Evolutionary conservation across 1,140 invertebrate genomes (phyloP).

Genomic region (Caerostris darwini): DNA sequence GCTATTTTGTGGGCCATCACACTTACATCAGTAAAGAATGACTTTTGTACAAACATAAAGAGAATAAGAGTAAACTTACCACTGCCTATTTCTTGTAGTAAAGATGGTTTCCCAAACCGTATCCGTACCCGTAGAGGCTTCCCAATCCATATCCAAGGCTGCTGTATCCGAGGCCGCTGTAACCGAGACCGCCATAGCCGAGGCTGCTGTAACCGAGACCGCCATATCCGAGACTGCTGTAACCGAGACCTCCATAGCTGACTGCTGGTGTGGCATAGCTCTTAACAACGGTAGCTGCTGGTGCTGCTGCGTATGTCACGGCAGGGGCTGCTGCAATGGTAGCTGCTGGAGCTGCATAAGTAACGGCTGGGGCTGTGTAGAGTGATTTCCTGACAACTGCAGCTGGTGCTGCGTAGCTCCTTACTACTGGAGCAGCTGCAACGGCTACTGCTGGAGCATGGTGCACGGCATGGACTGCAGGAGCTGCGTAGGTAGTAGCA

Average conservation of each 20-base stretch:
- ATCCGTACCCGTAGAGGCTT: background rate
- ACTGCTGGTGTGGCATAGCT: background rate
- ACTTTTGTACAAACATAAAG: too few species aligned
- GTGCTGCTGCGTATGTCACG: background rate
- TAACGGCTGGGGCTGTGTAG: background rate
- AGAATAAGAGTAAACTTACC: background rate
- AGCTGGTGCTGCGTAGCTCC: background rate
- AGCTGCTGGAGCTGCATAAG: background rate
- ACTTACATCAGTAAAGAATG: too few species aligned
- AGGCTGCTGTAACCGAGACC: background rate
- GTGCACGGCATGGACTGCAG: background rate
- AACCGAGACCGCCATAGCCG: background rate
- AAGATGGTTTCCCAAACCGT: background rate
- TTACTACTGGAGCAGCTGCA: background rate
- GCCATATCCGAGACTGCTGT: background rate
- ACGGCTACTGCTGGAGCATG: background rate
- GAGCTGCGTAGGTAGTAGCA: background rate
- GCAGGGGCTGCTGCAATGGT: background rate
- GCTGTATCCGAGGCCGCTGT: background rate
- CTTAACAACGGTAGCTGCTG: background rate
- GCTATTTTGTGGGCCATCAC: too few species aligned
- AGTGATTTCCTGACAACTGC: background rate
- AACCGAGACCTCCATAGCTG: background rate
- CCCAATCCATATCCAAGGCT: background rate
- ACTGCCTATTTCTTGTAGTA: constrained; percentile 7